phyloP scores from a whole-genome alignment of 2,888 invertebrate genomes.

The Nemotelus pantherinus region DNA sequence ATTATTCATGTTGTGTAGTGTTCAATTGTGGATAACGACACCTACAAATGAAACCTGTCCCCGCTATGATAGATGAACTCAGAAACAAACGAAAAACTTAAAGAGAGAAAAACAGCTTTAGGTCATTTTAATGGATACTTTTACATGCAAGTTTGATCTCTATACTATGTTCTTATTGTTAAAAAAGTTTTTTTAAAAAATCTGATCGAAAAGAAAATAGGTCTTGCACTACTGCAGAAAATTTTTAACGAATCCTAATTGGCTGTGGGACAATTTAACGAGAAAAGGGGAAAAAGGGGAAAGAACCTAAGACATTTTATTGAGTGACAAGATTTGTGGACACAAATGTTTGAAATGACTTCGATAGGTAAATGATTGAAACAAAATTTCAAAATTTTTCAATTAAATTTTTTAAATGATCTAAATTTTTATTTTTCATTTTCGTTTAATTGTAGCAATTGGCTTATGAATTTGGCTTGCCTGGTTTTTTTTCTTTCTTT shows the following conservation, averaged over 20 bases:
- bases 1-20: slow-evolving; percentile 17
- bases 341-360: slow-evolving; percentile 48
- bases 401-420: slow-evolving; percentile 6
- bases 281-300: background rate
- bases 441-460: slow-evolving; percentile 31
- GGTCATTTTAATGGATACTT: too few relatives aligned
- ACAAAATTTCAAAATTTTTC: slow-evolving; percentile 51
- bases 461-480: slow-evolving; percentile 31
- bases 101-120: too few relatives aligned
- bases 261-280: background rate
- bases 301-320: slow-evolving; percentile 8
- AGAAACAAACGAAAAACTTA: too few relatives aligned
- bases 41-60: too few relatives aligned
- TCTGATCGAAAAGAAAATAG: too few relatives aligned
- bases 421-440: slow-evolving; percentile 23
- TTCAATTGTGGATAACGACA: background rate
- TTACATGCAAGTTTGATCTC: too few relatives aligned
- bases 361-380: slow-evolving; percentile 50
- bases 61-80: too few relatives aligned
- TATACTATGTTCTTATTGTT: too few relatives aligned
- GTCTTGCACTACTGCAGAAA: too few relatives aligned
- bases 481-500: too few relatives aligned
- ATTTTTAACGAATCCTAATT: too few relatives aligned
- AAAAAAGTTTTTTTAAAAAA: too few relatives aligned
- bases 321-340: background rate